Conservation (phyloP, 2,888 invertebrate genomes). For the Metellina segmentata region DNA sequence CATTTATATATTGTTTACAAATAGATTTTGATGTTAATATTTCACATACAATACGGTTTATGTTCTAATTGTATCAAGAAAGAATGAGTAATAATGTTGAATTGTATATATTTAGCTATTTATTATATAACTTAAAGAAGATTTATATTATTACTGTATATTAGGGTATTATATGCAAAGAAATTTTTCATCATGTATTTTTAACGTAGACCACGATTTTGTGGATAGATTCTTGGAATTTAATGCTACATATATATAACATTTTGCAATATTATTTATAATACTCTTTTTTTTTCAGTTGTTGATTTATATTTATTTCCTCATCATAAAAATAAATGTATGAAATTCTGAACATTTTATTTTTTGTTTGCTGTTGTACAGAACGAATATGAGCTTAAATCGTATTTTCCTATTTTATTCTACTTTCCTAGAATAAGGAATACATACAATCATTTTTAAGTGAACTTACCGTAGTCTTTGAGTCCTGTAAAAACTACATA, state of each 20-base stretch:
- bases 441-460: neutral
- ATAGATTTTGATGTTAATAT: slow-evolving; percentile 40
- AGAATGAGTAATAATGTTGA: slow-evolving; percentile 23
- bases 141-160: slow-evolving; percentile 55
- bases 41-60: slow-evolving; percentile 30
- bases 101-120: slow-evolving; percentile 63
- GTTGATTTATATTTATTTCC: slow-evolving; percentile 48
- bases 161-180: slow-evolving; percentile 57
- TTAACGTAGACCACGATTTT: slow-evolving; percentile 36
- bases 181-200: slow-evolving; percentile 29
- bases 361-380: neutral
- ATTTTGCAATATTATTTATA: slow-evolving; percentile 54
- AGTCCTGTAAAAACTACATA: no score
- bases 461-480: no score
- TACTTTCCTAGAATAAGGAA: neutral
- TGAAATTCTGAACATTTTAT: neutral
- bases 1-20: slow-evolving; percentile 11
- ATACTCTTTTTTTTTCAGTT: slow-evolving; percentile 42
- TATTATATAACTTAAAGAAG: slow-evolving; percentile 32
- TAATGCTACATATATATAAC: slow-evolving; percentile 6
- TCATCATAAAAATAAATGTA: slow-evolving; percentile 42
- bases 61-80: slow-evolving; percentile 33
- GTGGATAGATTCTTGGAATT: slow-evolving; percentile 10
- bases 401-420: neutral
- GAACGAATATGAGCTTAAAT: neutral